A percentile compares a stretch with the other conserved stretches of the same genome.
Conservation (phyloP, 2,113 vertebrate species). For the Brachypodius melanocephalos region DNA sequence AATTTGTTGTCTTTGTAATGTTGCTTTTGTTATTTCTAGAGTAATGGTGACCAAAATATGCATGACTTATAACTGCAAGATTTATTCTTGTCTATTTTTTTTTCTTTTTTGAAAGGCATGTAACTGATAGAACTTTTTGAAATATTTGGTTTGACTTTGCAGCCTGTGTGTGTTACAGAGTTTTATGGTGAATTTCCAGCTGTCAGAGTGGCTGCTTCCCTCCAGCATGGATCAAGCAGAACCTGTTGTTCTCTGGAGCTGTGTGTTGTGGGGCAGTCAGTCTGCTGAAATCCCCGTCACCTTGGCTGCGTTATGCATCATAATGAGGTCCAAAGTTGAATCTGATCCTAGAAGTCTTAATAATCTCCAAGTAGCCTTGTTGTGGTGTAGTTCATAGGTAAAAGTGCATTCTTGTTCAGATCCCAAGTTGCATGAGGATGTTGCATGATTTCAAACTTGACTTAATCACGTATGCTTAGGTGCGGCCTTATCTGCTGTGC, state of each 20-base stretch:
- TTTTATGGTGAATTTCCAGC: background rate
- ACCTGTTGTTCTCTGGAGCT: background rate
- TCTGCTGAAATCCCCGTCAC: background rate
- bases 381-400: background rate
- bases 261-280: background rate
- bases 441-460: background rate
- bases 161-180: background rate
- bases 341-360: background rate
- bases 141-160: background rate
- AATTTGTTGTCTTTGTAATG: background rate
- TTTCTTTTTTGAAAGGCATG: background rate
- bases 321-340: background rate
- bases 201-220: background rate
- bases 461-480: background rate
- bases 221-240: background rate
- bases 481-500: rapidly evolving
- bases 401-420: background rate
- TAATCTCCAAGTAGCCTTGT: background rate
- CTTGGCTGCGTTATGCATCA: rapidly evolving
- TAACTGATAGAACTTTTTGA: background rate
- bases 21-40: background rate
- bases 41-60: background rate
- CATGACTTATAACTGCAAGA: background rate
- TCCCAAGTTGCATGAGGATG: background rate
- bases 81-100: background rate